Percentiles rank a stretch among this genome's conserved stretches.
phyloP scores from a whole-genome alignment of 2,888 invertebrate genomes.

The Cosmia pyralina region DNA sequence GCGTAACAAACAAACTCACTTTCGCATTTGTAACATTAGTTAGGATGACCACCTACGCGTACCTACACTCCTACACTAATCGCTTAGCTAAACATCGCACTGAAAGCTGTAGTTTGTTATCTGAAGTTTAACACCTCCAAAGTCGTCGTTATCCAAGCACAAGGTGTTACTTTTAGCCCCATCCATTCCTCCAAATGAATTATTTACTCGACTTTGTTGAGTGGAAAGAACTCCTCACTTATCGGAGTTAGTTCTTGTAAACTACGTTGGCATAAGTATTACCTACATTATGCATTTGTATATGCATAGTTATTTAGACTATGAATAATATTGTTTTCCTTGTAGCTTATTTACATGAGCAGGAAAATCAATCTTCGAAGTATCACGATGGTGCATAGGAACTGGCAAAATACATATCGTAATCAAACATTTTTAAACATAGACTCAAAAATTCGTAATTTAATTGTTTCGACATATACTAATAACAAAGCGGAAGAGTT shows the following conservation, averaged over 20 bases:
- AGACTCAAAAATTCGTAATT: conserved; percentile 2
- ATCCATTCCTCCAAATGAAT: conserved; percentile 56
- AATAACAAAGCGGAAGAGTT: too few species aligned
- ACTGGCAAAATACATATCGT: background rate
- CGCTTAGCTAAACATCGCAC: conserved; percentile 74
- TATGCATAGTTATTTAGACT: conserved; percentile 19
- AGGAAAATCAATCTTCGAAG: background rate
- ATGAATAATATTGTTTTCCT: conserved; percentile 2
- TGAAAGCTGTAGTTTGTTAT: conserved; percentile 73
- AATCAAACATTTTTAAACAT: background rate
- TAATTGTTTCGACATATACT: conserved; percentile 1
- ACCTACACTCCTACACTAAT: conserved; percentile 69
- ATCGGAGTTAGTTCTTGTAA: conserved; percentile 40
- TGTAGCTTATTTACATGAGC: conserved; percentile 4
- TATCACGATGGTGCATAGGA: background rate
- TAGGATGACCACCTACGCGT: conserved; percentile 71
- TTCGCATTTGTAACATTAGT: too few species aligned
- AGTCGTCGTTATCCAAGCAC: conserved; percentile 64
- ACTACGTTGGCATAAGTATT: conserved; percentile 13
- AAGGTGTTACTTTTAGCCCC: conserved; percentile 68
- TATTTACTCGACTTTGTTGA: conserved; percentile 56
- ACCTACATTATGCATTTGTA: conserved; percentile 16
- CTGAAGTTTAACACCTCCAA: conserved; percentile 71
- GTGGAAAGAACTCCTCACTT: conserved; percentile 39
- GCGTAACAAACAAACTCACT: too few species aligned